Percentiles rank a stretch among this genome's conserved stretches.
phyloP scores from a whole-genome alignment of 2,113 vertebrate species.

The Cygnus buccinator region DNA sequence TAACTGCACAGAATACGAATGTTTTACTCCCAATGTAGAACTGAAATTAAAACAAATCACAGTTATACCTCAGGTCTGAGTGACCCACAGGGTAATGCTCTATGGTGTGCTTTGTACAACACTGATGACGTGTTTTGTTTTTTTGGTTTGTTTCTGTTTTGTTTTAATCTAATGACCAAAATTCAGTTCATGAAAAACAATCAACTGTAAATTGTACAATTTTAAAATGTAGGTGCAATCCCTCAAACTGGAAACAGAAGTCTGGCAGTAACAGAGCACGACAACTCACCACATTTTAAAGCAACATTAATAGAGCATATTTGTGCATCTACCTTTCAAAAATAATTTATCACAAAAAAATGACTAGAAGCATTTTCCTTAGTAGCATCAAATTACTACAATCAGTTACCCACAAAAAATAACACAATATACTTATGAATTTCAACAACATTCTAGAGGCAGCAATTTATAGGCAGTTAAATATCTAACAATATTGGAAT shows the following conservation, averaged over 20 bases:
- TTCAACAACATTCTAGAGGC: background rate
- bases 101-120: background rate
- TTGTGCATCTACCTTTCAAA: background rate
- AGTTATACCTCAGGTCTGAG: constrained; percentile 31
- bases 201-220: background rate
- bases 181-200: background rate
- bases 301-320: background rate
- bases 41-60: constrained; percentile 52
- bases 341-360: background rate
- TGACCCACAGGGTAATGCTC: background rate
- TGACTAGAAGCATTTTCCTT: background rate
- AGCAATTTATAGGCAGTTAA: background rate
- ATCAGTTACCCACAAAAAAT: background rate
- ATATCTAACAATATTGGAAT: background rate
- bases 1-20: constrained; percentile 64
- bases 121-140: background rate
- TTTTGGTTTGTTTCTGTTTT: background rate
- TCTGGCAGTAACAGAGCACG: background rate
- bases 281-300: background rate
- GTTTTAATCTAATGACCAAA: background rate
- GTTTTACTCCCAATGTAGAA: constrained; percentile 34
- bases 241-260: background rate
- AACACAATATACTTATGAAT: background rate
- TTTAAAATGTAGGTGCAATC: background rate
- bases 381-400: background rate